These are phyloP conservation scores for Scaptomyza parva DNA, from an alignment of 2,888 invertebrate species.

Conservation along the genomic window DNA sequence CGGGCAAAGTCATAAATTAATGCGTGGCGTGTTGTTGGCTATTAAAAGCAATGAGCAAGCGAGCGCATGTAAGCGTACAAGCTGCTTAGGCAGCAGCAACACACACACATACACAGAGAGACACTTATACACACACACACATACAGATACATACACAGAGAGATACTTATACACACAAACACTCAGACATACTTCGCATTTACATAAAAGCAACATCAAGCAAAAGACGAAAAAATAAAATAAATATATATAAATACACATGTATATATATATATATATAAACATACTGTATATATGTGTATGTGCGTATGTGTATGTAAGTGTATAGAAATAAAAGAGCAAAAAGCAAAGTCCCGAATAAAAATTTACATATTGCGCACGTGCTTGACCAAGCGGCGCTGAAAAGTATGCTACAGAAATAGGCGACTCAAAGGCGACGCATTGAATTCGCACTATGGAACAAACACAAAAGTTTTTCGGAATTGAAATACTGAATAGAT, in stretches of 20 bases:
- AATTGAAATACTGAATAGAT: too few relatives aligned
- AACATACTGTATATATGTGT: slow-evolving; percentile 7
- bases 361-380: slow-evolving; percentile 76
- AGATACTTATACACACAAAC: too few relatives aligned
- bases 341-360: slow-evolving; percentile 36
- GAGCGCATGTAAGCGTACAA: slow-evolving; percentile 73
- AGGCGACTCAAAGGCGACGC: slow-evolving; percentile 63
- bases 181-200: slow-evolving; percentile 43
- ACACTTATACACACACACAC: slow-evolving; percentile 13
- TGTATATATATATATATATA: slow-evolving; percentile 25
- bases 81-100: slow-evolving; percentile 64
- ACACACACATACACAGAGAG: slow-evolving; percentile 33
- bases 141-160: slow-evolving; percentile 10
- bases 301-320: slow-evolving; percentile 15
- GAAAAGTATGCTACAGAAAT: slow-evolving; percentile 49
- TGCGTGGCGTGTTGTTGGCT: slow-evolving; percentile 80
- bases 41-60: slow-evolving; percentile 78
- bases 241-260: slow-evolving; percentile 23
- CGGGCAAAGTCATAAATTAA: slow-evolving; percentile 73
- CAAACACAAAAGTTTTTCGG: not conserved
- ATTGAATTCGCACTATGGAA: slow-evolving; percentile 12
- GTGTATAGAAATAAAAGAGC: slow-evolving; percentile 36
- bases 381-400: slow-evolving; percentile 65
- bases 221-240: slow-evolving; percentile 49
- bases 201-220: slow-evolving; percentile 73